phyloP scores from a whole-genome alignment of 1,140 invertebrate species.

The Cyphomyrmex costatus region DNA sequence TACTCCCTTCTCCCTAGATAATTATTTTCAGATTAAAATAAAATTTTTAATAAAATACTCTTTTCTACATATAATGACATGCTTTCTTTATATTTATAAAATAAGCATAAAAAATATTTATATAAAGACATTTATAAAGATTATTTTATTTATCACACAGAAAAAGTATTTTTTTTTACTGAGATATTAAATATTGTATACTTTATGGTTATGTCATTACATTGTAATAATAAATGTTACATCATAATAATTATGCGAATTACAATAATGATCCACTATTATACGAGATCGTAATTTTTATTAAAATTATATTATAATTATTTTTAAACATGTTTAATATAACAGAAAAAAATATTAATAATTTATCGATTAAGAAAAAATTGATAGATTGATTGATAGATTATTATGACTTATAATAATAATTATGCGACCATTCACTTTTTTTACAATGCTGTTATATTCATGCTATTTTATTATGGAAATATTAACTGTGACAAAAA shows the following conservation, averaged over 20 bases:
- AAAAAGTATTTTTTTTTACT: too few species aligned
- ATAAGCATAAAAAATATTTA: background rate
- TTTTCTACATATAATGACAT: background rate
- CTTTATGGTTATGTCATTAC: background rate
- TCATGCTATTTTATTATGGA: background rate
- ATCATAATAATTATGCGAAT: background rate
- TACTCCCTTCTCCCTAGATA: constrained; percentile 1
- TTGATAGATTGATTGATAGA: background rate
- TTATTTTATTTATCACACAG: background rate
- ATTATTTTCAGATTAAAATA: constrained; percentile 38
- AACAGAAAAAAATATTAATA: background rate
- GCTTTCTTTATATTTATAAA: background rate
- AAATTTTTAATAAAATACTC: constrained; percentile 13
- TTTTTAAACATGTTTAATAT: background rate
- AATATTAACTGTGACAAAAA: background rate
- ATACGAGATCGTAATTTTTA: background rate
- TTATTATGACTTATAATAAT: background rate
- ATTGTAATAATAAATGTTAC: background rate
- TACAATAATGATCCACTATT: background rate
- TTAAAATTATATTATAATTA: background rate
- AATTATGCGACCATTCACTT: background rate
- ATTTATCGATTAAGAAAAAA: background rate
- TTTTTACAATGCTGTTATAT: background rate
- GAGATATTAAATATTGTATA: background rate
- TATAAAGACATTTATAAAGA: background rate